Base-by-base conservation (phyloP, 2,888 invertebrate species). In the Hedya salicella region DNA sequence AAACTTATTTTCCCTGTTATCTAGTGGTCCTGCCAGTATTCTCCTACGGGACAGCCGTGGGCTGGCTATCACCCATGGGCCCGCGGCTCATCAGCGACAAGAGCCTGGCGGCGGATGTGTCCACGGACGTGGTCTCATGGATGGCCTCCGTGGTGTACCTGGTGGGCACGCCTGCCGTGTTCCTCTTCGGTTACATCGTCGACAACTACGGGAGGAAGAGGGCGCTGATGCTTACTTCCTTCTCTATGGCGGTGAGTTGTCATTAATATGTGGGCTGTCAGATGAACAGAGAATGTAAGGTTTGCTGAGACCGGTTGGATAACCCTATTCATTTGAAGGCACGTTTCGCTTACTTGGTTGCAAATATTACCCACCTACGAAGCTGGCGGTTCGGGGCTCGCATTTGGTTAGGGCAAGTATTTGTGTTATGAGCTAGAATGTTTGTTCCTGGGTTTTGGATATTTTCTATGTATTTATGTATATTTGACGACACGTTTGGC, bases 51-150 rank as follows among this genome's bases (percentile, higher is more conserved):
- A 88, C 89, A 3, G 92, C 91, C 1, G 83, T 93, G 0, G 94
- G 94, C 6, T 94, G 94, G 93, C 82, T 93, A 44, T 93, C 94
- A 0, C 93, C 94, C 1, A 93, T 93, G 84, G 87, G 93, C 0
- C 86, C 91, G 0, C 82, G 86, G 21, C 86, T 94, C n/a, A 88
- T 92, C 85, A 90, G 92, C 0, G 74, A 80, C 0, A 80, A 86
- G 9, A 83, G 88, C 0, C 93, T 93, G 0, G 85, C 93, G 0
- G 75, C 84, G 0, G 73, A 76, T 5, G 85, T 94, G 36, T 87
- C 87, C 13, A 78, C 87, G 0, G 89, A 91, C 70, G 86, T 90
- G 66, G 84, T 93, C 62, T 93, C 94, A 21, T 93, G 94, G 93
- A 89, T 94, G 83, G 94, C 93, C 0, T 93, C 94, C 0, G 87